Base-by-base conservation (phyloP, 1,140 invertebrate species). In the Ectropis grisescens region DNA sequence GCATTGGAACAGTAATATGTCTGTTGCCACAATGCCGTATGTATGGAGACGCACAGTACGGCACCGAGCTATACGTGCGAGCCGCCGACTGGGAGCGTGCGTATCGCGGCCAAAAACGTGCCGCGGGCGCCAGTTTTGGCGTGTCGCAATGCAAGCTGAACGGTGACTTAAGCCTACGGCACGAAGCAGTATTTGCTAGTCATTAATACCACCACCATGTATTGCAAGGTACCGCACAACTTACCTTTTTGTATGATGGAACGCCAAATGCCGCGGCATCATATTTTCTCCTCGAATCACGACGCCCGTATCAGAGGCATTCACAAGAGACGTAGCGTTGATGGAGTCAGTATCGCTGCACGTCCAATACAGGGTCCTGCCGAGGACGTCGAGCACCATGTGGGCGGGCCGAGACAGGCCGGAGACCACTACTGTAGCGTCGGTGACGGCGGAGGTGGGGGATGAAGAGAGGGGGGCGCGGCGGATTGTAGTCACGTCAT, bases 321-420 rank as follows among this genome's bases (percentile, higher is more conserved):
- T 67, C n/a, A 70, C 58, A 23, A 70, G 52, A 38, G 90, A 87
- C 0, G 94, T 96, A 0, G 95, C 91, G 69, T 97, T 97, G 15
- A 98, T 97, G 0, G 91, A 90, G 66, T 97, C 91, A 11, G 90
- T 89, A 13, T 87, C 81, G 0, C 88, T 80, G 56, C 93, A 96
- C 0, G 93, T 92, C 94, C 94, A 97, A 80, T 94, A 97, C 0
- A 98, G 61, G 0, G 93, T 68, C 13, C 93, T 82, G 1, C 93
- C 90, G 13, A 93, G 85, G 0, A 93, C 87, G 69, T 98, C 95
- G 2, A 98, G 78, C 0, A 92, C 94, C 39, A 97, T 85, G 70
- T 97, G 94, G 65, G 88, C 93, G 0, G 93, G 92, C 10, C 83
- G 58, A 0, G 75, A 62, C 58, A 40, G 60, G 26, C 44, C 86